Evolutionary conservation across 2,113 vertebrate species (phyloP).

Genomic region (Podarcis cretensis): DNA sequence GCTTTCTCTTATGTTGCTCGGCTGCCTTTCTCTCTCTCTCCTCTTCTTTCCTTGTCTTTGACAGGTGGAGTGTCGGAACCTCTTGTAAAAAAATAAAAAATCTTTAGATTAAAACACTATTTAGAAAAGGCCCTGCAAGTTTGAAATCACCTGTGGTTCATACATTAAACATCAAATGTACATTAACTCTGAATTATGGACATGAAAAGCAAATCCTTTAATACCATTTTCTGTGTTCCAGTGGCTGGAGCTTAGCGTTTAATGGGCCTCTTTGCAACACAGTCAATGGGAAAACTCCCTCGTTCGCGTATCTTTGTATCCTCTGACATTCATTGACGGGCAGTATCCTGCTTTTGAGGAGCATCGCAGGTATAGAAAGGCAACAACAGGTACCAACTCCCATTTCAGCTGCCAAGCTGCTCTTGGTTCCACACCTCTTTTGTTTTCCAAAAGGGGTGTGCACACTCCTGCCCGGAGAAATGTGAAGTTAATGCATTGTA

Average conservation of each 20-base stretch:
- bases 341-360: neutral
- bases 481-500: neutral
- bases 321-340: neutral
- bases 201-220: constrained; percentile 84
- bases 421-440: neutral
- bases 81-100: constrained; percentile 43
- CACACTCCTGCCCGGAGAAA: rapidly evolving
- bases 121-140: constrained; percentile 77
- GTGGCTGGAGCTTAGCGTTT: constrained; percentile 70
- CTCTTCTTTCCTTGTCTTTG: constrained; percentile 64
- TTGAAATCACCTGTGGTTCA: constrained; percentile 82
- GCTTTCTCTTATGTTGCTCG: constrained; percentile 72
- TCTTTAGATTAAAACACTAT: constrained; percentile 82
- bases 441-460: rapidly evolving
- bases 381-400: neutral
- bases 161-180: constrained; percentile 85
- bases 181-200: constrained; percentile 83
- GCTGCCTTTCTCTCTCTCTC: constrained; percentile 51
- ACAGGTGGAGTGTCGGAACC: constrained; percentile 67
- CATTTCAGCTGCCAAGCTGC: rapidly evolving
- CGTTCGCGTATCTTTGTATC: neutral
- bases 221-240: constrained; percentile 76
- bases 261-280: constrained; percentile 56
- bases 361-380: neutral
- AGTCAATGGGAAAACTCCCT: constrained; percentile 29